phyloP scores from a whole-genome alignment of 64 coral and sea anemone genomes.

The Montipora foliosa region DNA sequence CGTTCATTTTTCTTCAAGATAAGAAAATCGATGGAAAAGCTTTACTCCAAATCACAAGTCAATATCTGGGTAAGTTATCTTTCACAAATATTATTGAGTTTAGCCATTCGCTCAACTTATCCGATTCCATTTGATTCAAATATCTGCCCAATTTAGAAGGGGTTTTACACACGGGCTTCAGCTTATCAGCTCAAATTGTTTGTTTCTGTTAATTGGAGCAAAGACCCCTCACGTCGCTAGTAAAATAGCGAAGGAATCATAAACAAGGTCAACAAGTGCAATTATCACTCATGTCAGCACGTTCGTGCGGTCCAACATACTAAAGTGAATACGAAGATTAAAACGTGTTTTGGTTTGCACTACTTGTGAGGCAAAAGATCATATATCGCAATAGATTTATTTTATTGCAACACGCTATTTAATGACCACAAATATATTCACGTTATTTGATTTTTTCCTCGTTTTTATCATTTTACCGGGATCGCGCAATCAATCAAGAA shows the following conservation, averaged over 20 bases:
- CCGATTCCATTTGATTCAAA: background rate
- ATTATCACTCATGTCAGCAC: background rate
- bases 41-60: conserved; percentile 25
- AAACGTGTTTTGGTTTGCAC: background rate
- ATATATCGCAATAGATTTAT: background rate
- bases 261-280: background rate
- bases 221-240: background rate
- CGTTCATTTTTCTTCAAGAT: background rate
- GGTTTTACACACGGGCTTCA: background rate
- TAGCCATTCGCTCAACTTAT: background rate
- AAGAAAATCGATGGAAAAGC: conserved; percentile 33
- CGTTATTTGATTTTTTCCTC: too few relatives aligned
- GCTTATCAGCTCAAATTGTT: background rate
- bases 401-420: conserved; percentile 1
- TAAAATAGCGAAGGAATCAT: background rate
- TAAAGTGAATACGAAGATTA: conserved; percentile 1
- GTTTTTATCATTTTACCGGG: too few relatives aligned
- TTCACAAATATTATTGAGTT: background rate
- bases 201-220: background rate
- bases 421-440: background rate
- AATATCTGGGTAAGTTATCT: conserved; percentile 36
- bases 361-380: background rate
- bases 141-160: background rate
- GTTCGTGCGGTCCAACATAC: background rate
- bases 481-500: too few relatives aligned